Conservation (phyloP, 1,140 invertebrate species). For the Phthorimaea operculella region DNA sequence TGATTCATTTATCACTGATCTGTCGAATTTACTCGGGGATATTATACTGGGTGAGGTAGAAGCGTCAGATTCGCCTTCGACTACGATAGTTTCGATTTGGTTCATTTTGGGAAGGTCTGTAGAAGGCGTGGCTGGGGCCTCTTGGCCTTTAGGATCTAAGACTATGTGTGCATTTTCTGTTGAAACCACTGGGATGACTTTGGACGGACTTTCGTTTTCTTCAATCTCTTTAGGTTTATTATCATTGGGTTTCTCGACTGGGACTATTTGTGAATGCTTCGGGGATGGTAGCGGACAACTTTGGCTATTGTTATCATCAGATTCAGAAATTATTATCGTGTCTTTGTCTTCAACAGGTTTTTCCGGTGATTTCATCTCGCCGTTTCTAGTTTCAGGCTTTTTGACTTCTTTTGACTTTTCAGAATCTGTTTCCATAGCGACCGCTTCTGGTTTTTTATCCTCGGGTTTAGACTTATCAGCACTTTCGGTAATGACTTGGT, state of each 20-base stretch:
- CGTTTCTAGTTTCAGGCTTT: constrained; percentile 34
- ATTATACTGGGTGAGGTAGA: constrained; percentile 35
- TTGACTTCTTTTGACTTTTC: constrained; percentile 24
- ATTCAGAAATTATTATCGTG: constrained; percentile 65
- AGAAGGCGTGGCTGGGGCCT: constrained; percentile 29
- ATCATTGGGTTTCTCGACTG: constrained; percentile 30
- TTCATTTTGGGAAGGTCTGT: constrained; percentile 46
- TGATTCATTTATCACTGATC: constrained; percentile 47
- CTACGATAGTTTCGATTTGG: constrained; percentile 54
- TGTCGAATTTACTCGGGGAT: constrained; percentile 51
- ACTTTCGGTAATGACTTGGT: constrained; percentile 53
- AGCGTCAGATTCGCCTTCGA: constrained; percentile 52
- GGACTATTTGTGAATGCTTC: constrained; percentile 34
- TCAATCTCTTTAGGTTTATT: constrained; percentile 39
- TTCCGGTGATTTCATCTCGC: constrained; percentile 38
- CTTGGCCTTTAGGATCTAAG: constrained; percentile 48
- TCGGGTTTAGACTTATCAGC: constrained; percentile 29
- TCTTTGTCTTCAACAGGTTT: constrained; percentile 59
- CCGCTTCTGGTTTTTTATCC: constrained; percentile 27
- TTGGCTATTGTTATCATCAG: constrained; percentile 64
- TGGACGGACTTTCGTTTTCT: constrained; percentile 49
- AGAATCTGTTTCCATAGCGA: constrained; percentile 17
- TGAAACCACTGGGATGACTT: constrained; percentile 56
- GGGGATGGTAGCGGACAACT: constrained; percentile 60
- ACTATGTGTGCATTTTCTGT: constrained; percentile 61